phyloP scores from a whole-genome alignment of 2,888 invertebrate genomes.

The Scaptomyza flava region DNA sequence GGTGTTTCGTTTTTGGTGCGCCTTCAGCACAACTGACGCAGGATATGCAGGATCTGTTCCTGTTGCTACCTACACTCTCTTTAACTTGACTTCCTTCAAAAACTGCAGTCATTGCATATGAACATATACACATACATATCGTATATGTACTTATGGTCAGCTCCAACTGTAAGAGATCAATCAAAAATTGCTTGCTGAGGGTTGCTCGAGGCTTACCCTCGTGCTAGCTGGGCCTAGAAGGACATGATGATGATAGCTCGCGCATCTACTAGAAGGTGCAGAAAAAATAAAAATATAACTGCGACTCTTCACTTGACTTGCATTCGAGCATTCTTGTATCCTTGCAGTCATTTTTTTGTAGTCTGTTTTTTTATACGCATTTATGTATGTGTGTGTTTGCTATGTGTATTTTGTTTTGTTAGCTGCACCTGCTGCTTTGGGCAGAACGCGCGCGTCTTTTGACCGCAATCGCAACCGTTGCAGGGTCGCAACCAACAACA shows the following conservation, averaged over 20 bases:
- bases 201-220: conserved; percentile 33
- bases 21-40: conserved; percentile 78
- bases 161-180: conserved; percentile 59
- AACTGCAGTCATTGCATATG: conserved; percentile 37
- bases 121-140: not conserved
- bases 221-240: conserved; percentile 24
- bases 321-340: conserved; percentile 18
- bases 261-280: conserved; percentile 35
- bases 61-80: conserved; percentile 47
- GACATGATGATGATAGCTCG: conserved; percentile 17
- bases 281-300: not conserved
- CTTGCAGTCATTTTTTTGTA: conserved; percentile 8
- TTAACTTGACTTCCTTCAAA: conserved; percentile 43
- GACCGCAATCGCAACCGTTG: conserved; percentile 79
- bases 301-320: conserved; percentile 34
- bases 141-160: conserved; percentile 5
- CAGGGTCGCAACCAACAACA: conserved; percentile 26
- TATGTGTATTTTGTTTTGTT: conserved; percentile 23
- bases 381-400: conserved; percentile 16
- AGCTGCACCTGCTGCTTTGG: conserved; percentile 56
- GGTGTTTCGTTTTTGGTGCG: conserved; percentile 56
- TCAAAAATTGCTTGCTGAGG: conserved; percentile 54
- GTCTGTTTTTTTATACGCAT: conserved; percentile 6
- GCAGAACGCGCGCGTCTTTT: conserved; percentile 76
- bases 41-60: conserved; percentile 69